These are phyloP conservation scores for Hoplias malabaricus DNA, from an alignment of 2,113 vertebrate species.

Conservation along the genomic window DNA sequence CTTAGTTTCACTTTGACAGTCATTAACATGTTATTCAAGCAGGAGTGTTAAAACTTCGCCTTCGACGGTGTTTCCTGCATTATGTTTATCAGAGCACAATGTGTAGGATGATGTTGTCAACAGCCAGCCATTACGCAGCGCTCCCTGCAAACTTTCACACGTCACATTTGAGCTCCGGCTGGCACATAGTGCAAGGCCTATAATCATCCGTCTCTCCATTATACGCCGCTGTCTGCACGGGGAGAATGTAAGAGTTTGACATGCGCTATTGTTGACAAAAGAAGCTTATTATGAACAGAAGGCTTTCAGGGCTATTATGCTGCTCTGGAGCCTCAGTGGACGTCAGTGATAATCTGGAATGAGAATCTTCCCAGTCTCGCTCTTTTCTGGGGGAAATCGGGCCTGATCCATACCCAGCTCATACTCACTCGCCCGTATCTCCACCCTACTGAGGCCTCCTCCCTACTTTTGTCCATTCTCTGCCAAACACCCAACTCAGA, in stretches of 20 bases:
- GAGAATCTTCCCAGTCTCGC: conserved; percentile 23
- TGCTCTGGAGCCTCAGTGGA: not conserved
- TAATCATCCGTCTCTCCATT: conserved; percentile 29
- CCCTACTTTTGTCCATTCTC: not conserved
- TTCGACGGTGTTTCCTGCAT: not conserved
- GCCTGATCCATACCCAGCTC: conserved; percentile 1
- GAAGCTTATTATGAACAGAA: conserved; percentile 17
- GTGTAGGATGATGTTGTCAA: not conserved
- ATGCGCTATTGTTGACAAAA: conserved; percentile 32
- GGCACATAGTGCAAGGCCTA: not conserved
- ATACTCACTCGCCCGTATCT: not conserved
- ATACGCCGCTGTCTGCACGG: conserved; percentile 8
- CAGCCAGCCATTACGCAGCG: not conserved
- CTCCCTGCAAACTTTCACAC: not conserved
- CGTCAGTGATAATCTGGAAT: conserved; percentile 22
- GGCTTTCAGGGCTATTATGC: conserved; percentile 7
- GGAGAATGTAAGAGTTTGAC: conserved; percentile 11
- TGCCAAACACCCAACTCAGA: too few species aligned
- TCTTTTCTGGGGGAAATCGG: not conserved
- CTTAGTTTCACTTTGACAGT: too few species aligned
- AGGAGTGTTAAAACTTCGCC: too few species aligned
- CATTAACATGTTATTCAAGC: too few species aligned
- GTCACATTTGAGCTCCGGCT: not conserved
- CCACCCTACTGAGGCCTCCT: not conserved
- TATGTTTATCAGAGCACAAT: not conserved